Evolutionary conservation across 2,797 vertebrate genomes (phyloP).

Genomic region (Botia almorhae): DNA sequence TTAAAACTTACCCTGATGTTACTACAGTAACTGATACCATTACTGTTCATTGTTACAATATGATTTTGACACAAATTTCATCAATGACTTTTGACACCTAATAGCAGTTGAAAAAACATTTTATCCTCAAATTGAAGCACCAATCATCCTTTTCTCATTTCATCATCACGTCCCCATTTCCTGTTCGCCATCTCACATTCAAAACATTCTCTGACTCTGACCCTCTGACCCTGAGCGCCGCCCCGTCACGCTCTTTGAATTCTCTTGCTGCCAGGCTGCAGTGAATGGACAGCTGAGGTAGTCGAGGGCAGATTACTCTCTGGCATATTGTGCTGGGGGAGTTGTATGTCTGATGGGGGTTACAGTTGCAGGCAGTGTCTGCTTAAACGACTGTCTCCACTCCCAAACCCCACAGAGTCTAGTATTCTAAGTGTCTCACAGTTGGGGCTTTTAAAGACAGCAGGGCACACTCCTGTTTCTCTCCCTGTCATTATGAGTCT

Average conservation of each 20-base stretch:
- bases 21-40: no score
- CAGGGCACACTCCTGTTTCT: neutral
- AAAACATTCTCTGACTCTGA: neutral
- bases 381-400: constrained; percentile 42
- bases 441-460: neutral
- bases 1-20: no score
- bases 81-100: no score
- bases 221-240: constrained; percentile 16
- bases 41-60: no score
- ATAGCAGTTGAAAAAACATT: no score
- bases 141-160: no score
- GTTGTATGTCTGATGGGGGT: constrained; percentile 24
- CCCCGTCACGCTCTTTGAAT: neutral
- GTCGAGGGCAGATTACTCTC: constrained; percentile 31
- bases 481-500: constrained; percentile 22
- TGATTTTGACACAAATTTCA: no score
- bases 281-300: constrained; percentile 14
- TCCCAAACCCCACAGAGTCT: neutral
- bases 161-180: neutral
- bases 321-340: constrained; percentile 23
- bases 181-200: no score
- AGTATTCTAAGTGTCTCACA: constrained; percentile 24
- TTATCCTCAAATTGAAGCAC: no score
- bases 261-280: constrained; percentile 21
- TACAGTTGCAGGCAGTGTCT: constrained; percentile 16